Conservation (phyloP, 2,888 invertebrate genomes). For the Dasysyrphus tricinctus region DNA sequence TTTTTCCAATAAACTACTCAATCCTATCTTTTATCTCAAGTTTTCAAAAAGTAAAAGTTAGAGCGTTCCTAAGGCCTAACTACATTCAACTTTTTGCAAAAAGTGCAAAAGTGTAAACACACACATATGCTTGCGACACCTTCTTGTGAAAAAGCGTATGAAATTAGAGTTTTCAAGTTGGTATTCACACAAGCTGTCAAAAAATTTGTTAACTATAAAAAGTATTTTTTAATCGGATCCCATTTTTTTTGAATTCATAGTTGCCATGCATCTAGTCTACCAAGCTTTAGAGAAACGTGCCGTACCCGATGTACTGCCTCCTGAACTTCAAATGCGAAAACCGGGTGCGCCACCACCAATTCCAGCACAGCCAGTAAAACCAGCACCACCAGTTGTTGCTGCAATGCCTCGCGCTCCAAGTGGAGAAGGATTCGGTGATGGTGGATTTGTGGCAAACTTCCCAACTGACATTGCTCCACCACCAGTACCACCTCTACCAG, state of each 20-base stretch:
- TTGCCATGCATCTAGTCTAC: slow-evolving; percentile 99
- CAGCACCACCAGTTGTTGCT: slow-evolving; percentile 78
- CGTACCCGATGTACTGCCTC: slow-evolving; percentile 93
- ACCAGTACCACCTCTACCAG: slow-evolving; percentile 82
- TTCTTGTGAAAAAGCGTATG: no score
- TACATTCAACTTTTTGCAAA: no score
- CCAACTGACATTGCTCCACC: slow-evolving; percentile 84
- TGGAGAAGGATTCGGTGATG: slow-evolving; percentile 83
- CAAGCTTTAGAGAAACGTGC: slow-evolving; percentile 96
- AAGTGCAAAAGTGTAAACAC: no score
- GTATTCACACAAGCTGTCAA: no score
- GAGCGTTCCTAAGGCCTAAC: no score
- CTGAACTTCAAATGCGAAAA: slow-evolving; percentile 87
- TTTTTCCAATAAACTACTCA: no score
- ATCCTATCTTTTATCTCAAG: no score
- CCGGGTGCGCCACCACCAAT: slow-evolving; percentile 79
- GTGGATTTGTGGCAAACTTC: slow-evolving; percentile 84
- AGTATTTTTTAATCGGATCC: no score
- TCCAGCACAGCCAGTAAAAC: slow-evolving; percentile 82
- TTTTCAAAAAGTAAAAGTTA: no score
- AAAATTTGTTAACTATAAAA: no score
- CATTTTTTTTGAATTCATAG: slow-evolving; percentile 98
- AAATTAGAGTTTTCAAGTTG: no score
- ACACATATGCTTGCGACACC: no score
- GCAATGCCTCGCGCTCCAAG: slow-evolving; percentile 82